Evolutionary conservation across 2,888 invertebrate genomes (phyloP), one percentile per base, ranked within the genome.

Genomic region (Exocentrus adspersus): DNA sequence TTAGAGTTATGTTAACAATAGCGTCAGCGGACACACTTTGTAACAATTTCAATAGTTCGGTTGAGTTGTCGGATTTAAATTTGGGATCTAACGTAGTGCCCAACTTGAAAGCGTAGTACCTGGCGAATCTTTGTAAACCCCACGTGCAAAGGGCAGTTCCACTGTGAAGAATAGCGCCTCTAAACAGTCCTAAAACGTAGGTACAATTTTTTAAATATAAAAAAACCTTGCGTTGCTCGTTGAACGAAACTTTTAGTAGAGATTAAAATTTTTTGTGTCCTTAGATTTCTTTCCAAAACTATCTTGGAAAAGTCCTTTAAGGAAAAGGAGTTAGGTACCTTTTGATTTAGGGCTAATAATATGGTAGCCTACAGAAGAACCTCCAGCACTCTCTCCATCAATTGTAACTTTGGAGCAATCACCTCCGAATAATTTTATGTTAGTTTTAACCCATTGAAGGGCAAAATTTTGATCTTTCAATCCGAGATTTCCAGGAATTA

Each of bases 371-470:
- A 74, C 71, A 10, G 71, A 73, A 7, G 71, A 73, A 5, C 71
- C 71, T 17, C 77, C 77, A 10, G 75, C 70, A 43, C 74, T 75
- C 59, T 75, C 70, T 7, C 75, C 75, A 61, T 74, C 73, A 20
- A 75, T 58, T 1, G 77, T 75, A 5, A 75, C 70, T 17, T 64
- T 65, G 7, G 67, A 61, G 0, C 71, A 69, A 60, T 77, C 69
- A 7, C 77, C 77, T 2, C 75, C 75, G 54, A 77, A 77, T 6
- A 63, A 54, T 9, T 50, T 51, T 19, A 77, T 75, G 57, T 77
- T 75, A 17, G 58, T 53, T 37, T 66, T 64, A 5, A 74, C 62
- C 75, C 75, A 77, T 54, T 65, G 58, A 16, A 77, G 59, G 2
- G 67, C 74, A 24, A 68, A 53, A 16, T 75, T 65, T 62, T 76